Evolutionary conservation across 2,797 vertebrate species (phyloP).

Genomic region (Allobates femoralis): DNA sequence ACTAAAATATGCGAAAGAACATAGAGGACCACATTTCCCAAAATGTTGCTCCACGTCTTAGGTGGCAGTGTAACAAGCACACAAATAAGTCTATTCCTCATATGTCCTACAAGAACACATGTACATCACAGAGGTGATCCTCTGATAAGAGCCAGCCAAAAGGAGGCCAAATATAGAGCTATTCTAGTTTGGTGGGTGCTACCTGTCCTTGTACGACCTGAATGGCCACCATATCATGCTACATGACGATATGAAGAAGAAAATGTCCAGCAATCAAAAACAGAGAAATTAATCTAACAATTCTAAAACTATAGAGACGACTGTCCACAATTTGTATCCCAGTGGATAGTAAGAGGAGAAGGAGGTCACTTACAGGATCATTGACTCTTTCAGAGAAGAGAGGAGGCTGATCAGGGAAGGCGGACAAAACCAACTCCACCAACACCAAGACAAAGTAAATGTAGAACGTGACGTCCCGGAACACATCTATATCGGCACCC

Average conservation of each 20-base stretch:
- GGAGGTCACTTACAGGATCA: conserved; percentile 80
- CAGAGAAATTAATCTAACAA: no score
- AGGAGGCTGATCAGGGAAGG: conserved; percentile 84
- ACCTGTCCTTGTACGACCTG: no score
- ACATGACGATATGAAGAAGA: no score
- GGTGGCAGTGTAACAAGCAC: neutral
- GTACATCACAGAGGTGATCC: neutral
- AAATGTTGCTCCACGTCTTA: neutral
- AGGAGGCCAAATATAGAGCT: no score
- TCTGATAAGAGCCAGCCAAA: no score
- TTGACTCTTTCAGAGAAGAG: conserved; percentile 89
- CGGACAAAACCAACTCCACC: conserved; percentile 82
- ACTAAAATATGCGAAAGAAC: neutral
- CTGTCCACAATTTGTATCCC: no score
- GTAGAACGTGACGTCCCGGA: conserved; percentile 88
- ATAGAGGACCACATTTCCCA: neutral
- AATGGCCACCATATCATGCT: no score
- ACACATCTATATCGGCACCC: conserved; percentile 75
- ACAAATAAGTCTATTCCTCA: neutral
- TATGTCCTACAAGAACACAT: neutral
- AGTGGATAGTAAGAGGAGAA: neutral
- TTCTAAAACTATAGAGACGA: no score
- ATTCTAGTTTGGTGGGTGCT: no score
- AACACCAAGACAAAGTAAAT: conserved; percentile 85
- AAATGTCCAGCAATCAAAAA: neutral